Conservation (phyloP, 1,140 invertebrate species). For the Tenebrio molitor region DNA sequence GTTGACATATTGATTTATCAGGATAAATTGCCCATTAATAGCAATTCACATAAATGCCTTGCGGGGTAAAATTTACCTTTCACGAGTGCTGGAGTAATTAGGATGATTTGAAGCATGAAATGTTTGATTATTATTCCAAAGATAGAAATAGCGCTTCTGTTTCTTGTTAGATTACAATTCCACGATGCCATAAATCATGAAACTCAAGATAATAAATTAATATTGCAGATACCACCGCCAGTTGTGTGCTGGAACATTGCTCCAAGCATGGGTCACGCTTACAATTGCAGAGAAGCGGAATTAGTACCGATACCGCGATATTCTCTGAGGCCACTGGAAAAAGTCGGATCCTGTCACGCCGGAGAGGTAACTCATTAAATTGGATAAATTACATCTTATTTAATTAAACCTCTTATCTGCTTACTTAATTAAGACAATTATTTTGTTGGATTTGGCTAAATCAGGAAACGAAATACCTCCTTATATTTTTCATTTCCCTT, state of each 20-base stretch:
- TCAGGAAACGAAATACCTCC: background rate
- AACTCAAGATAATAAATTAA: conserved; percentile 41
- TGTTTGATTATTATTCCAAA: conserved; percentile 35
- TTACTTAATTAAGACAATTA: conserved; percentile 22
- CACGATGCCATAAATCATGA: conserved; percentile 39
- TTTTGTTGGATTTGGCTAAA: conserved; percentile 15
- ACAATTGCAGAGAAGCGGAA: conserved; percentile 73
- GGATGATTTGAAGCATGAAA: conserved; percentile 29
- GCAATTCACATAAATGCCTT: conserved; percentile 5
- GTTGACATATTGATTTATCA: conserved; percentile 14
- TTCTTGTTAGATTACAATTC: conserved; percentile 42
- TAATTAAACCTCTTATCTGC: conserved; percentile 24
- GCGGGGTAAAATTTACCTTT: conserved; percentile 12
- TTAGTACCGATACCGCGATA: conserved; percentile 76
- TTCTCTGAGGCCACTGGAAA: conserved; percentile 78
- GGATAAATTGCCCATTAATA: too few species aligned
- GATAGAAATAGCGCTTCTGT: conserved; percentile 37
- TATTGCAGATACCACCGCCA: conserved; percentile 70
- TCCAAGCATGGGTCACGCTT: conserved; percentile 74
- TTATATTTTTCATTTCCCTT: too few species aligned
- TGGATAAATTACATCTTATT: conserved; percentile 25
- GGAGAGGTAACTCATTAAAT: conserved; percentile 74
- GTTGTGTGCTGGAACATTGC: conserved; percentile 74
- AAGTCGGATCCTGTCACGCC: conserved; percentile 80
- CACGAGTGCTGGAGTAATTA: conserved; percentile 23